A percentile compares a stretch with the other conserved stretches of the same genome.
phyloP scores from a whole-genome alignment of 2,888 invertebrate genomes.

The Dryobota labecula region DNA sequence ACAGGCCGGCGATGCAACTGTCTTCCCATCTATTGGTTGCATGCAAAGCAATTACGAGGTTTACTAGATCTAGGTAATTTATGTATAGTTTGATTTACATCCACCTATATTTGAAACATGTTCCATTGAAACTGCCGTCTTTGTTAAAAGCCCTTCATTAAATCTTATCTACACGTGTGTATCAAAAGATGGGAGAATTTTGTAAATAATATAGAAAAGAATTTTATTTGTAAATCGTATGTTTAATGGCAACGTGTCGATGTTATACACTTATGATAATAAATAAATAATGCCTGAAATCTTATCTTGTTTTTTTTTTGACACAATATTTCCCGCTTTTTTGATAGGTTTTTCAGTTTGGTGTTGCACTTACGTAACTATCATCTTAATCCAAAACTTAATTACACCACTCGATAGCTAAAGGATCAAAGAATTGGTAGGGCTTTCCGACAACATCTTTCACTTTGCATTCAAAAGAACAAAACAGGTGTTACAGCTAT shows the following conservation, averaged over 20 bases:
- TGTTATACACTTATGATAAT: constrained; percentile 89
- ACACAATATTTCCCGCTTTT: not conserved
- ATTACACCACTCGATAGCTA: too few species aligned
- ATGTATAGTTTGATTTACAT: not conserved
- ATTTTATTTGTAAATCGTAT: constrained; percentile 88
- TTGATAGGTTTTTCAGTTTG: not conserved
- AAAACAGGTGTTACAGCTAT: too few species aligned
- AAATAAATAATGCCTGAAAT: constrained; percentile 84
- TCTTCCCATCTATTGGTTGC: too few species aligned
- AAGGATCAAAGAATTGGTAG: too few species aligned
- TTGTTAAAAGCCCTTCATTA: constrained; percentile 44
- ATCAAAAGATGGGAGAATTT: constrained; percentile 77
- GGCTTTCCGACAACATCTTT: too few species aligned
- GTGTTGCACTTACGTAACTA: too few species aligned
- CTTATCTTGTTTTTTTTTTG: constrained; percentile 22
- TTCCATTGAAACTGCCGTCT: constrained; percentile 52
- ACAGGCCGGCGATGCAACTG: too few species aligned
- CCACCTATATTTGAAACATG: not conserved
- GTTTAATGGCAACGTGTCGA: constrained; percentile 89
- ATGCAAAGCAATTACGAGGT: not conserved
- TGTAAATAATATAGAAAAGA: constrained; percentile 85
- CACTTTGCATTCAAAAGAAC: too few species aligned
- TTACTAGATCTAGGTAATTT: not conserved
- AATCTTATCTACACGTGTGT: constrained; percentile 69
- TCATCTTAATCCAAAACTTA: too few species aligned